Conservation (phyloP, 2,888 invertebrate species). For the Plagodis pulveraria region DNA sequence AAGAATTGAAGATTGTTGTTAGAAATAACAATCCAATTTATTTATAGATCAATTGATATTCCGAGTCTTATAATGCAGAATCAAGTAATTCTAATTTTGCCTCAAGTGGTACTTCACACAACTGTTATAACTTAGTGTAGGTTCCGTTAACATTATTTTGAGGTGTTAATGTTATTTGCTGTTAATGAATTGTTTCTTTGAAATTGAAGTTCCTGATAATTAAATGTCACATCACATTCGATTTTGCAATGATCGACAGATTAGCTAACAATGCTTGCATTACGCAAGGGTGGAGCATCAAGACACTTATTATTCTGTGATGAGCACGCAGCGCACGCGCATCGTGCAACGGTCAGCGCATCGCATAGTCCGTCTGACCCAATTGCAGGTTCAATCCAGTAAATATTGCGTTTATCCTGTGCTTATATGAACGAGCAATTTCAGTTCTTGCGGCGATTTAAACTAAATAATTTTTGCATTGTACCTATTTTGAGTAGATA, state of each 20-base stretch:
- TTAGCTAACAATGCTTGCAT: slow-evolving; percentile 37
- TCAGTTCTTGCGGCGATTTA: slow-evolving; percentile 29
- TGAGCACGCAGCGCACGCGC: slow-evolving; percentile 70
- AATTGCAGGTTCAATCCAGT: slow-evolving; percentile 70
- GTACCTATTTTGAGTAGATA: background rate
- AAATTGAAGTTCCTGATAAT: too few species aligned
- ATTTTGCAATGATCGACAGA: slow-evolving; percentile 49
- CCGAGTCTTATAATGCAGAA: too few species aligned
- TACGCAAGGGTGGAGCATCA: slow-evolving; percentile 66
- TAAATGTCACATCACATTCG: too few species aligned
- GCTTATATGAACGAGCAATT: slow-evolving; percentile 30
- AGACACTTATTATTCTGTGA: slow-evolving; percentile 20
- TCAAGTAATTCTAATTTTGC: too few species aligned
- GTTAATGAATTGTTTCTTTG: too few species aligned
- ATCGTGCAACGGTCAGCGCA: slow-evolving; percentile 69
- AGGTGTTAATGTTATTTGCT: too few species aligned
- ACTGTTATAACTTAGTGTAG: too few species aligned
- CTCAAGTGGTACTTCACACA: too few species aligned
- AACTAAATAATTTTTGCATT: slow-evolving; percentile 4
- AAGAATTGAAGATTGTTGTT: too few species aligned
- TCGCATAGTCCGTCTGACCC: slow-evolving; percentile 69
- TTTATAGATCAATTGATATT: too few species aligned
- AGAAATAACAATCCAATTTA: too few species aligned
- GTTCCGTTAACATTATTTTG: too few species aligned
- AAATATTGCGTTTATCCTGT: slow-evolving; percentile 45